Conservation (phyloP, 30 jellyfish, hydroid and myxozoan species). For the Turritopsis rubra region DNA sequence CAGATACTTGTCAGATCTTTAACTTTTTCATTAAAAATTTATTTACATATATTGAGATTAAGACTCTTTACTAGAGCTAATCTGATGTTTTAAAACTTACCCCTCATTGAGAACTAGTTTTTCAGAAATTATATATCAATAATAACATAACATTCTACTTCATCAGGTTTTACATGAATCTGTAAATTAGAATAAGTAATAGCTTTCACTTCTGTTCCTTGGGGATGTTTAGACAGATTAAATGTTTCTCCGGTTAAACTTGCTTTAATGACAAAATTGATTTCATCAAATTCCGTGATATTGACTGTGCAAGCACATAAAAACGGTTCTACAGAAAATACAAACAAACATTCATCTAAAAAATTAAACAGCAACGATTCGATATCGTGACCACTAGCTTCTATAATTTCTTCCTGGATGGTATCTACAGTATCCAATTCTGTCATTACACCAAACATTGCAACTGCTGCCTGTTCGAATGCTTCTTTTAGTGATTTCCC, state of each 20-base stretch:
- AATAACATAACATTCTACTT: slow-evolving; percentile 73
- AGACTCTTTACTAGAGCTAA: no score
- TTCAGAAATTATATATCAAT: slow-evolving; percentile 62
- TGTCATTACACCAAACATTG: slow-evolving; percentile 83
- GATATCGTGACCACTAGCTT: slow-evolving; percentile 90
- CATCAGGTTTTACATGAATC: slow-evolving; percentile 46
- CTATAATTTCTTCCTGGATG: slow-evolving; percentile 45
- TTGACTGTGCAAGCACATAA: slow-evolving; percentile 50
- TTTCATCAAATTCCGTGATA: slow-evolving; percentile 67
- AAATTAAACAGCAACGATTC: slow-evolving; percentile 68
- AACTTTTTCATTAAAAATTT: no score
- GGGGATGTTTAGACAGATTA: slow-evolving; percentile 82
- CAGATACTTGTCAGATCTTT: no score
- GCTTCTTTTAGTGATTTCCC: slow-evolving; percentile 71
- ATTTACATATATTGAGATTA: no score
- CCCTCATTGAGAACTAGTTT: not conserved
- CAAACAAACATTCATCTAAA: slow-evolving; percentile 80
- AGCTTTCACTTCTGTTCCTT: slow-evolving; percentile 98
- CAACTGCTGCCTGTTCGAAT: slow-evolving; percentile 81
- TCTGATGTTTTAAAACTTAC: not conserved
- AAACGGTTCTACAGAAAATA: slow-evolving; percentile 82
- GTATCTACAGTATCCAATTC: slow-evolving; percentile 62
- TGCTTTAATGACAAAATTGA: slow-evolving; percentile 60
- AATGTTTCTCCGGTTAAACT: slow-evolving; percentile 81
- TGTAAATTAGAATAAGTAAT: slow-evolving; percentile 96